A percentile compares a stretch with the other conserved stretches of the same genome.
Evolutionary conservation across 2,888 invertebrate species (phyloP).

Genomic region (Nipponacmea schrenckii): DNA sequence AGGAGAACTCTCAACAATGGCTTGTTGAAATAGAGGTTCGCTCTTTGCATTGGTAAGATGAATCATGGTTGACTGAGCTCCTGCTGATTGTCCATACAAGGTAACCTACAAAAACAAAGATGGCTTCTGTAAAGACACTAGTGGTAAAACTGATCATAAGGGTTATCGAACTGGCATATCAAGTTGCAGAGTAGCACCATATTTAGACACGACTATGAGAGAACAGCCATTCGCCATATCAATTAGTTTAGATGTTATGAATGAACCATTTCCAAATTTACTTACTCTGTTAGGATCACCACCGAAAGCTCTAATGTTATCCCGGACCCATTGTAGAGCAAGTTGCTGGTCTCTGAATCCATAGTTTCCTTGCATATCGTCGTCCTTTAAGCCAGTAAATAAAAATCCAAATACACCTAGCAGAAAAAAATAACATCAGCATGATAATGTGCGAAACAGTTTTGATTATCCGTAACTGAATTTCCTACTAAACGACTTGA

Average conservation of each 20-base stretch:
- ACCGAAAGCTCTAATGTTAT: conserved; percentile 40
- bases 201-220: neutral
- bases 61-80: conserved; percentile 42
- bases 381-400: conserved; percentile 31
- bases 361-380: conserved; percentile 47
- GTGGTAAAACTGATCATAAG: neutral
- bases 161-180: neutral
- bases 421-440: neutral
- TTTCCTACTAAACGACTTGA: too few species aligned
- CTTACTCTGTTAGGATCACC: conserved; percentile 40
- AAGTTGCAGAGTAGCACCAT: neutral
- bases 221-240: neutral
- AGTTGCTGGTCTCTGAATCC: conserved; percentile 49
- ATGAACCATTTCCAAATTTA: too few species aligned
- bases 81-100: conserved; percentile 49
- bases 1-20: conserved; percentile 45
- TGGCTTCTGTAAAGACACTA: neutral
- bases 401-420: conserved; percentile 50
- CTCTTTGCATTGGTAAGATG: conserved; percentile 38
- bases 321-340: conserved; percentile 42
- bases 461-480: too few species aligned
- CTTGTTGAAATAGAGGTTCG: conserved; percentile 34
- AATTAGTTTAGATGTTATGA: too few species aligned
- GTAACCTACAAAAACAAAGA: conserved; percentile 40
- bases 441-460: too few species aligned